phyloP scores from a whole-genome alignment of 2,888 invertebrate genomes.

The Notodonta dromedarius region DNA sequence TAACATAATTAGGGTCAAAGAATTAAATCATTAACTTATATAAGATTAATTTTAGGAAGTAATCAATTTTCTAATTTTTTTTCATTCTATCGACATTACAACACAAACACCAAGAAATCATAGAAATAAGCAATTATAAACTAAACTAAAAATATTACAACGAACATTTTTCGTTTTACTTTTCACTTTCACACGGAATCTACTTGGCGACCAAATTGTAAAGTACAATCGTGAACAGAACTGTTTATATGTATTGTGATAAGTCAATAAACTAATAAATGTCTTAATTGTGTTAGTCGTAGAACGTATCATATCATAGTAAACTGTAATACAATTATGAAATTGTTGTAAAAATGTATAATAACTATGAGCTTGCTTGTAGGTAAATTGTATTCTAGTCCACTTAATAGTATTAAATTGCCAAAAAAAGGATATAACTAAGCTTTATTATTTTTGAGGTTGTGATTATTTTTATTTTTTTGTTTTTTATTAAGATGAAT shows the following conservation, averaged over 20 bases:
- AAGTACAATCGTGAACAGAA: constrained; percentile 30
- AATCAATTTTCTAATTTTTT: not conserved
- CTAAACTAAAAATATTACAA: constrained; percentile 29
- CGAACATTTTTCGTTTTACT: constrained; percentile 30
- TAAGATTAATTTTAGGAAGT: no score
- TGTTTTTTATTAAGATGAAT: constrained; percentile 23
- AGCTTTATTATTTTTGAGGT: constrained; percentile 61
- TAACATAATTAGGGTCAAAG: no score
- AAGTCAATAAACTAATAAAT: constrained; percentile 41
- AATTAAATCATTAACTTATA: no score
- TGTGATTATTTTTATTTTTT: constrained; percentile 59
- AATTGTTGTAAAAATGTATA: constrained; percentile 30
- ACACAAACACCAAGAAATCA: constrained; percentile 9
- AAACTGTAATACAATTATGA: constrained; percentile 41
- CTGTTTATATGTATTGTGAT: constrained; percentile 50
- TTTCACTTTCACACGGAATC: constrained; percentile 40
- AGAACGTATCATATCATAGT: constrained; percentile 58
- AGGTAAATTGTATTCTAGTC: constrained; percentile 34
- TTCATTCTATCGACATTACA: not conserved
- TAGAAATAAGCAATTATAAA: constrained; percentile 6
- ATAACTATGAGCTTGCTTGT: constrained; percentile 32
- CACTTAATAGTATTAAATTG: constrained; percentile 34
- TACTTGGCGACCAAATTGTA: constrained; percentile 64
- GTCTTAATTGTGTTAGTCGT: constrained; percentile 41
- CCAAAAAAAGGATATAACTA: constrained; percentile 48